Base-by-base conservation (phyloP, 2,797 vertebrate genomes). In the Enteromius fasciolatus region DNA sequence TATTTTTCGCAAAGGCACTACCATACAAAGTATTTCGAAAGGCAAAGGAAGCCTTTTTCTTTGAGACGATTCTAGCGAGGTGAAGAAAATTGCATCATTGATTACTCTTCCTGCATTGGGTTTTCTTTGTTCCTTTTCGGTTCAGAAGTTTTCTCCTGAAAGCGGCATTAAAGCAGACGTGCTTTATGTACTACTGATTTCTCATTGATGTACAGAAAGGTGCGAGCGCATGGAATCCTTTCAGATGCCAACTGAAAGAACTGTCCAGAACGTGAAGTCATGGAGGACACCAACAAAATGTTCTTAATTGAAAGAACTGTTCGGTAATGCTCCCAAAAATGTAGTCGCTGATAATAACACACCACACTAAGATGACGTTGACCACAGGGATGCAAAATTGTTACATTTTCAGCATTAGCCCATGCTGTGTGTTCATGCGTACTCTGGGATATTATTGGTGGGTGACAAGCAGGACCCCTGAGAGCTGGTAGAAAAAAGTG, bases 51-150 rank as follows among this genome's bases (percentile, higher is more conserved):
- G 92, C 81, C 79, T 86, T 92, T 93, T 94, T 89, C 91, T 93
- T 95, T 93, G 88, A 93, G 89, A 91, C 92, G 90, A 94, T 92
- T 90, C 88, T 91, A 92, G 91, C 88, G 90, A 93, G 91, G 90
- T 92, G 90, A 93, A 85, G 84, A 90, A 91, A 92, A 92, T 84
- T 91, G 93, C 89, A 85, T 89, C 90, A 91, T 91, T 91, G 87
- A 90, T 93, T 92, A 87, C 91, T 94, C 92, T 93, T 93, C 92
- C 93, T 92, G 93, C 91, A 76, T 93, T 93, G 90, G 90, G 91
- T 94, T 93, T 92, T 92, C 74, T 84, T 80, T 91, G 91, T 94
- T 93, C 90, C 88, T 89, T 93, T 90, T 91, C 90, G 84, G 77
- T 88, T 86, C 83, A 64, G 85, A 86, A n/a, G 76, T 89, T 91